Evolutionary conservation across 2,113 vertebrate genomes (phyloP).

Genomic region (Sigmodon hispidus): DNA sequence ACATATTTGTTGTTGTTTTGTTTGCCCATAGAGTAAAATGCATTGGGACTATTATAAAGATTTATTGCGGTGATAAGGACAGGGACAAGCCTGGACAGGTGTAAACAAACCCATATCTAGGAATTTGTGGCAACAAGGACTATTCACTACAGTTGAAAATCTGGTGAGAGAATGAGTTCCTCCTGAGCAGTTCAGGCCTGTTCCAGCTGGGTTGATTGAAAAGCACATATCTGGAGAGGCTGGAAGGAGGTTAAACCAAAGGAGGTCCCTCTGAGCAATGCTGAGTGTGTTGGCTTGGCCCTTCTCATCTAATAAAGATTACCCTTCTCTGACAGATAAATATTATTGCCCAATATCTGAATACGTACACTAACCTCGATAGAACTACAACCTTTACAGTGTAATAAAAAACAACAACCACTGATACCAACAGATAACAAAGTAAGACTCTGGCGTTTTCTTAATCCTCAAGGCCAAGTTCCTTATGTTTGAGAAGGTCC

Average conservation of each 20-base stretch:
- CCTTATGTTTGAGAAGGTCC: slow-evolving; percentile 4
- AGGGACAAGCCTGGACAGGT: not conserved
- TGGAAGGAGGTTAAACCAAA: slow-evolving; percentile 16
- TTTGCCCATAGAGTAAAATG: not conserved
- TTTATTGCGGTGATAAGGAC: not conserved
- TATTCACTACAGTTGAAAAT: not conserved
- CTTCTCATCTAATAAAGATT: slow-evolving; percentile 17
- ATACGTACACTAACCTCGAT: slow-evolving; percentile 2
- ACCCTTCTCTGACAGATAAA: not conserved
- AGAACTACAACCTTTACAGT: slow-evolving; percentile 40
- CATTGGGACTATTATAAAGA: not conserved
- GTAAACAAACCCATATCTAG: not conserved
- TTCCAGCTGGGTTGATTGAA: not conserved
- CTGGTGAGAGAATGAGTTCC: not conserved
- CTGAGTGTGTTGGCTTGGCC: not conserved
- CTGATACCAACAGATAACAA: slow-evolving; percentile 3
- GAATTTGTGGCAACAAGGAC: not conserved
- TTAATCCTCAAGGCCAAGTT: slow-evolving; percentile 50
- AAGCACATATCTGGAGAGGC: not conserved
- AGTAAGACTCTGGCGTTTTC: slow-evolving; percentile 32
- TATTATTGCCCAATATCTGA: slow-evolving; percentile 14
- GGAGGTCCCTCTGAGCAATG: not conserved
- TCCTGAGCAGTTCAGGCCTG: not conserved
- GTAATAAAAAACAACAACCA: slow-evolving; percentile 61
- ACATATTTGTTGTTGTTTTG: too few species aligned